Conservation (phyloP, 1,140 invertebrate species). For the Drosophila sucinea region DNA sequence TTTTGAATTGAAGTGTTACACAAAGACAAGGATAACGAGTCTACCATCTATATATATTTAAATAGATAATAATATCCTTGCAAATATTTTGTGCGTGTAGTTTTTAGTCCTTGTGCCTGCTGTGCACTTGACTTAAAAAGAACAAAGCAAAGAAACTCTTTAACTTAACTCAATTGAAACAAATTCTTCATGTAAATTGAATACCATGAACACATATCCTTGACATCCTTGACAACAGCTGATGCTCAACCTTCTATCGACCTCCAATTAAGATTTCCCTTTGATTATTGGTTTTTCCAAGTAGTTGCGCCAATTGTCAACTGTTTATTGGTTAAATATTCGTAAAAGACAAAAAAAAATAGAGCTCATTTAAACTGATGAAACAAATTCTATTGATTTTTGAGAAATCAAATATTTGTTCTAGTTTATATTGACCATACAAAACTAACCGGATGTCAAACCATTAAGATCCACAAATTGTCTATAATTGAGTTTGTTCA, state of each 20-base stretch:
- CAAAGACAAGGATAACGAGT: conserved; percentile 10
- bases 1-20: neutral
- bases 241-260: neutral
- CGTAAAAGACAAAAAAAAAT: neutral
- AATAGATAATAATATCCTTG: conserved; percentile 27
- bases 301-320: neutral
- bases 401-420: conserved; percentile 15
- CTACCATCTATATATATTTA: conserved; percentile 11
- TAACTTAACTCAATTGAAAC: neutral
- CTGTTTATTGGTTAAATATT: conserved; percentile 6
- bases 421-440: conserved; percentile 39
- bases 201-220: neutral
- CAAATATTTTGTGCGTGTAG: conserved; percentile 29
- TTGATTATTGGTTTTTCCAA: neutral
- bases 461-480: conserved; percentile 48
- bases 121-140: conserved; percentile 55
- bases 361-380: neutral
- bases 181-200: conserved; percentile 2
- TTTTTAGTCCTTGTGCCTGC: conserved; percentile 52
- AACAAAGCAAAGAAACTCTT: neutral
- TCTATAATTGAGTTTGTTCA: conserved; percentile 49
- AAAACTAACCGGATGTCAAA: conserved; percentile 39
- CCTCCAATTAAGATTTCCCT: neutral
- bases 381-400: conserved; percentile 20
- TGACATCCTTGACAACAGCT: conserved; percentile 17